Evolutionary conservation across 1,140 invertebrate genomes (phyloP).

Genomic region (Brevipalpus yothersi): DNA sequence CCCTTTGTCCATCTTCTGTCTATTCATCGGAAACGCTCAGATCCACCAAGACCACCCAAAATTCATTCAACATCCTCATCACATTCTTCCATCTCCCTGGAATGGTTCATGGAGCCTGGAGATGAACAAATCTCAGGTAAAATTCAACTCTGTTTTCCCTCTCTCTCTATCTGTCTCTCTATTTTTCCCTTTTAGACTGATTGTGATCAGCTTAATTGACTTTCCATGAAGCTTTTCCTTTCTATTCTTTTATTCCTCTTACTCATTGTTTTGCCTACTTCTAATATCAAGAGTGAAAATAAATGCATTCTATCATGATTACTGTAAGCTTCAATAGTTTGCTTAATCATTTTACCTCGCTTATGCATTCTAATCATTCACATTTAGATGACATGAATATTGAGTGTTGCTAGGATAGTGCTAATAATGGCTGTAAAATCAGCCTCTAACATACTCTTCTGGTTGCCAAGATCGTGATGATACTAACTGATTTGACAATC

Average conservation of each 20-base stretch:
- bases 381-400: conserved; percentile 1
- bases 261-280: too few relatives aligned
- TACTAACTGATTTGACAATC: too few relatives aligned
- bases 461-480: too few relatives aligned
- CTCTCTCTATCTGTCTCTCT: too few relatives aligned
- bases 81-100: not conserved
- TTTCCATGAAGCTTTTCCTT: too few relatives aligned
- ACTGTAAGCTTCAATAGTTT: not conserved
- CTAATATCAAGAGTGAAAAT: too few relatives aligned
- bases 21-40: not conserved
- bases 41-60: not conserved
- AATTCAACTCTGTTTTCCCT: conserved; percentile 13
- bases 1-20: not conserved
- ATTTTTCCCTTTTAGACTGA: too few relatives aligned
- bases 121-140: not conserved
- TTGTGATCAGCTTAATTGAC: too few relatives aligned
- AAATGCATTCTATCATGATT: not conserved
- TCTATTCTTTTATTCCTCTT: too few relatives aligned
- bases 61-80: not conserved
- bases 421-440: conserved; percentile 16
- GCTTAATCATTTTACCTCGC: not conserved
- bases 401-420: conserved; percentile 15
- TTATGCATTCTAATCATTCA: not conserved
- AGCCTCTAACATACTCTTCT: not conserved
- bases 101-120: not conserved